Evolutionary conservation across 2,797 vertebrate genomes (phyloP).

Genomic region (Sphaeramia orbicularis): DNA sequence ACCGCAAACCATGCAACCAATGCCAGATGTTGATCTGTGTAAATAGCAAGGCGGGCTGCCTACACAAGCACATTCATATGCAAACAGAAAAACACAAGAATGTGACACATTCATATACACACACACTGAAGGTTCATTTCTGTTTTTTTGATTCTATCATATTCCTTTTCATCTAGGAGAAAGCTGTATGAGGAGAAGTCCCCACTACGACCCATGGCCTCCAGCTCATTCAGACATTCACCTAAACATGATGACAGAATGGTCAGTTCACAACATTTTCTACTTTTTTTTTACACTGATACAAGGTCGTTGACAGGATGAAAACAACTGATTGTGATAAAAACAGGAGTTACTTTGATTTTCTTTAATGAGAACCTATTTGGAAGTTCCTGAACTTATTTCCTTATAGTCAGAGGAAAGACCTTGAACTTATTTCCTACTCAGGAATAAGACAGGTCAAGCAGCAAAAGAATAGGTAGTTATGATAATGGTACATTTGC

Average conservation of each 20-base stretch:
- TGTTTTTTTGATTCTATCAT: conserved; percentile 29
- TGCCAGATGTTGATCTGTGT: conserved; percentile 75
- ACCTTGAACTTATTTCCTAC: conserved; percentile 25
- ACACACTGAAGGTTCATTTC: conserved; percentile 30
- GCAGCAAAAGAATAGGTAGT: conserved; percentile 6
- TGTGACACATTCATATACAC: conserved; percentile 23
- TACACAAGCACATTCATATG: conserved; percentile 60
- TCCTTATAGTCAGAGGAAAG: conserved; percentile 44
- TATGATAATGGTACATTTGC: conserved; percentile 1
- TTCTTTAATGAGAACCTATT: conserved; percentile 45
- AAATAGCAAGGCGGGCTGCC: conserved; percentile 57
- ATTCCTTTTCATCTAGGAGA: conserved; percentile 68
- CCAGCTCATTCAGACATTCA: conserved; percentile 72
- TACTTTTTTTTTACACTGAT: conserved; percentile 20
- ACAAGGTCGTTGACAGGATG: conserved; percentile 23
- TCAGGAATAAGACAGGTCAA: not conserved
- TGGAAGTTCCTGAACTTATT: conserved; percentile 53
- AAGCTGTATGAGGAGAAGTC: conserved; percentile 72
- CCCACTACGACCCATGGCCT: conserved; percentile 61
- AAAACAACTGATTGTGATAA: conserved; percentile 25
- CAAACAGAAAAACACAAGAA: conserved; percentile 47
- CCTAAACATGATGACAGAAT: conserved; percentile 74
- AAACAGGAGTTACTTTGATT: conserved; percentile 30
- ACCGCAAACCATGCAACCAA: conserved; percentile 64
- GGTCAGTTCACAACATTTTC: conserved; percentile 79